phyloP scores from a whole-genome alignment of 64 coral and sea anemone species.

The Actinia equina region DNA sequence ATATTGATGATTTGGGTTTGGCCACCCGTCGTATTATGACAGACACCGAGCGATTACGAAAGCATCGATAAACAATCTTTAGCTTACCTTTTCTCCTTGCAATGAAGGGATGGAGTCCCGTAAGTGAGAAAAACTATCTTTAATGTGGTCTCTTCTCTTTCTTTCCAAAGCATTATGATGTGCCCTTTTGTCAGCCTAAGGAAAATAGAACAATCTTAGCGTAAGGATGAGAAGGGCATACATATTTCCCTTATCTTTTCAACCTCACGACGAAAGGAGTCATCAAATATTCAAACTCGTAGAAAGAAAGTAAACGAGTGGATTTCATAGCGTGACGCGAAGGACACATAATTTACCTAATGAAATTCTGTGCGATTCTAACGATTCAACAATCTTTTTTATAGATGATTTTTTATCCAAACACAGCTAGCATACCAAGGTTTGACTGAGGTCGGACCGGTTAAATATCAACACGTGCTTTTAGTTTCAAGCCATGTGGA shows the following conservation, averaged over 20 bases:
- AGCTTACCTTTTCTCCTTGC: conserved; percentile 94
- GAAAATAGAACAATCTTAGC: neutral
- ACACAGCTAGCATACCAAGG: neutral
- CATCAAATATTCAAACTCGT: conserved; percentile 69
- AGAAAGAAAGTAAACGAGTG: conserved; percentile 22
- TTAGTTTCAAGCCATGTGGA: conserved; percentile 90
- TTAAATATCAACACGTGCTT: conserved; percentile 80
- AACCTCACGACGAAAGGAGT: conserved; percentile 3
- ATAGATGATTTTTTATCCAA: conserved; percentile 18
- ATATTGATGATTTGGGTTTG: neutral
- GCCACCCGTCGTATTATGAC: conserved; percentile 18
- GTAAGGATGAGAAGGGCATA: neutral
- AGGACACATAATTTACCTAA: neutral
- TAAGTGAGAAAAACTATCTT: conserved; percentile 96
- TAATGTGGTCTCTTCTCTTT: conserved; percentile 94
- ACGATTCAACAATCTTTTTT: conserved; percentile 12
- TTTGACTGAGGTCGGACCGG: neutral
- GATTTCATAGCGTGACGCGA: conserved; percentile 67
- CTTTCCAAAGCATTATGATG: conserved; percentile 98
- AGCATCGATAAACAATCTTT: conserved; percentile 2
- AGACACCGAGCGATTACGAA: conserved; percentile 4
- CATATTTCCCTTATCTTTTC: conserved; percentile 30
- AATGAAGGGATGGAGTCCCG: conserved; percentile 95
- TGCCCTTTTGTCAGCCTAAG: conserved; percentile 92
- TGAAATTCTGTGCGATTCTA: conserved; percentile 27